Base-by-base conservation (phyloP, 1,140 invertebrate genomes). In the Metaphire vulgaris region DNA sequence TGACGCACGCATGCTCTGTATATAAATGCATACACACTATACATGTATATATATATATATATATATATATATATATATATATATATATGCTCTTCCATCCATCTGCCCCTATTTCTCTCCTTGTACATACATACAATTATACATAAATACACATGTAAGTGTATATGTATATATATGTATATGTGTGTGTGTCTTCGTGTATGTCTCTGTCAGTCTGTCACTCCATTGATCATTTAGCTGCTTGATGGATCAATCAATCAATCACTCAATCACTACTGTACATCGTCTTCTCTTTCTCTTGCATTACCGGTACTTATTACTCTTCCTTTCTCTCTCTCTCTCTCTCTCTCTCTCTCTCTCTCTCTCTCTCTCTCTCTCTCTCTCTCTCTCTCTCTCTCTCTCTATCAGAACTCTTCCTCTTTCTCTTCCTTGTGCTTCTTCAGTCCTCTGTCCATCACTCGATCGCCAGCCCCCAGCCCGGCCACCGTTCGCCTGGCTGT, bases 301-400 rank as follows among this genome's bases (percentile, higher is more conserved):
- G 6, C 41, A 56, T 21, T 6, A 12, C 41, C 41, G 41, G 6
- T 21, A 12, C 41, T 56, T n/a, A n/a, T n/a, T n/a, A n/a, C n/a
- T n/a, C n/a, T 56, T 56, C 21, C 41, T 21, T 12, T 56, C 41
- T 56, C 41, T 56, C 41, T 56, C 41, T 56, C 41, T 56, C 41
- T 56, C 41, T 56, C 41, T 56, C 41, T 56, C 41, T 56, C 41
- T 56, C 41, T 56, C 41, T 56, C 41, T 56, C 41, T 56, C 41
- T 56, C 41, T 56, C 41, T 56, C 41, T 56, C 41, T 56, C 41
- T 56, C 41, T 56, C 41, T 56, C 41, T 56, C 41, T 56, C 41
- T 56, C 41, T 56, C 41, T 56, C 41, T 56, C 41, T 56, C 41
- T 56, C 41, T 56, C 41, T 56, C 41, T 56, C 41, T 56, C 41